phyloP scores from a whole-genome alignment of 2,113 vertebrate species.

The Aplodontia rufa region DNA sequence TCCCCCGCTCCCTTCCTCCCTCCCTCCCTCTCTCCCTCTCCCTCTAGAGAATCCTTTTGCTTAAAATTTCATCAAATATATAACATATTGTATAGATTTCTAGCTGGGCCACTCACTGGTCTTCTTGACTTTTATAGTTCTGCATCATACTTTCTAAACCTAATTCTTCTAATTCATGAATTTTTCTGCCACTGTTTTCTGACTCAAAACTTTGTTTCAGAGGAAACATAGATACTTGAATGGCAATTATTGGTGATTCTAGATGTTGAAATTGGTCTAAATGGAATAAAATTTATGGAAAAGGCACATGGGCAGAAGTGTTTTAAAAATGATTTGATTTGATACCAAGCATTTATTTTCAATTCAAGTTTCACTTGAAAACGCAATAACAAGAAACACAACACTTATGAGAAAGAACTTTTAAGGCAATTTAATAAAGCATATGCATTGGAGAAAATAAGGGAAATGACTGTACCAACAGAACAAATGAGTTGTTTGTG shows the following conservation, averaged over 20 bases:
- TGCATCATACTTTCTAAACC: background rate
- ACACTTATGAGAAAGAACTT: background rate
- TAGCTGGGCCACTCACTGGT: background rate
- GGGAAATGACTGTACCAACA: background rate
- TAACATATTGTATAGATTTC: background rate
- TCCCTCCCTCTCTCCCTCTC: no score
- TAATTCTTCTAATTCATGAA: background rate
- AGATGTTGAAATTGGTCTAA: background rate
- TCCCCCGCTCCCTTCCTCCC: no score
- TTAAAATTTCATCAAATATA: background rate
- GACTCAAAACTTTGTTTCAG: background rate
- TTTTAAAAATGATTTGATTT: conserved; percentile 9
- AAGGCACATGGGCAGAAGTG: background rate
- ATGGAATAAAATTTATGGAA: background rate
- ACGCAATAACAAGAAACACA: background rate
- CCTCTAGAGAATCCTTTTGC: background rate
- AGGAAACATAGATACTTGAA: background rate
- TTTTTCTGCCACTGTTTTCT: background rate
- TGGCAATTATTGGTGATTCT: background rate
- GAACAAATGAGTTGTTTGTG: background rate
- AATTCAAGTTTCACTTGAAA: conserved; percentile 12
- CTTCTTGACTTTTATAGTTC: background rate
- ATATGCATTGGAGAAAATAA: background rate
- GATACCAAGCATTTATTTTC: conserved; percentile 12
- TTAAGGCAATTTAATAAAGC: background rate